Evolutionary conservation across 2,888 invertebrate species (phyloP).

Genomic region (Neoitamus cyanurus): DNA sequence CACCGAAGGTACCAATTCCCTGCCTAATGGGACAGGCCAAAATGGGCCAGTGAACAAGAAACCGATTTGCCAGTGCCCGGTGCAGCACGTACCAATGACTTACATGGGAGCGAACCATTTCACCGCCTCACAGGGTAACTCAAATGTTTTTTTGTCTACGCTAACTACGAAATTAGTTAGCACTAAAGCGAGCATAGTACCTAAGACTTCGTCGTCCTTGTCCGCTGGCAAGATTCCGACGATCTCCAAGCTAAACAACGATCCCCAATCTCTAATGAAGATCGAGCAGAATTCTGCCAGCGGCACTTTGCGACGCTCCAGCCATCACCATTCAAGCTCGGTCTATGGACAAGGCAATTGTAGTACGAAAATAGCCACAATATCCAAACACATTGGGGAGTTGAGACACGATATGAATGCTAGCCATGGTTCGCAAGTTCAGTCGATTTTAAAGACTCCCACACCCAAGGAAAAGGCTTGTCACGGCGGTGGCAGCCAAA

Average conservation of each 20-base stretch:
- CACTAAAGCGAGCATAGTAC: conserved; percentile 49
- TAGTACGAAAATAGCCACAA: conserved; percentile 62
- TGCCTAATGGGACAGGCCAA: not conserved
- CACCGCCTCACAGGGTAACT: conserved; percentile 57
- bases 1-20: not conserved
- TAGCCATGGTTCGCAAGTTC: conserved; percentile 48
- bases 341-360: not conserved
- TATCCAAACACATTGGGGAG: conserved; percentile 64
- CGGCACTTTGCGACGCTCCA: conserved; percentile 52
- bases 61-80: conserved; percentile 66
- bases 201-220: conserved; percentile 53
- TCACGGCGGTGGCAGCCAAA: conserved; percentile 47
- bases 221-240: conserved; percentile 41
- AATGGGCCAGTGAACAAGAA: conserved; percentile 58
- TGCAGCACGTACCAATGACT: conserved; percentile 67
- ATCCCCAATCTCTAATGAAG: conserved; percentile 7
- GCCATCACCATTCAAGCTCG: conserved; percentile 41
- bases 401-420: conserved; percentile 43
- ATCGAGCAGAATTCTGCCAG: conserved; percentile 47
- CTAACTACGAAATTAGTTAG: conserved; percentile 57
- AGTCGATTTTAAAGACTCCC: conserved; percentile 53
- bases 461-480: conserved; percentile 38
- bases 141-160: conserved; percentile 59
- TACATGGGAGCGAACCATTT: conserved; percentile 65
- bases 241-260: conserved; percentile 42